A percentile compares a stretch with the other conserved stretches of the same genome.
phyloP scores from a whole-genome alignment of 2,797 vertebrate genomes.

The Trichosurus vulpecula region DNA sequence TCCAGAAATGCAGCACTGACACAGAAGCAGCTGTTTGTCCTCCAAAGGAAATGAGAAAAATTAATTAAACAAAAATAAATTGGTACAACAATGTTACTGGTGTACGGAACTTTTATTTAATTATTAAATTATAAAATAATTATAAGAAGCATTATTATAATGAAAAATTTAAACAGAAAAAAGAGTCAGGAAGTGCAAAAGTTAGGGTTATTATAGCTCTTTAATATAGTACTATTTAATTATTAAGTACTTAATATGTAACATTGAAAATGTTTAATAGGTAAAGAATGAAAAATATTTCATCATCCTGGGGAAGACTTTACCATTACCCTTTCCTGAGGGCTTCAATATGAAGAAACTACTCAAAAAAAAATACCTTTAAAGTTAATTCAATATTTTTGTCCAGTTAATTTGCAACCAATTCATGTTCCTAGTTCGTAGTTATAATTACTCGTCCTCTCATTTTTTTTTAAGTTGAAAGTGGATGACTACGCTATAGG shows the following conservation, averaged over 20 bases:
- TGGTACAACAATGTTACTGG: background rate
- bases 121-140: constrained; percentile 42
- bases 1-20: constrained; percentile 13
- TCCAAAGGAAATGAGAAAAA: constrained; percentile 44
- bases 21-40: background rate
- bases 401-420: constrained; percentile 43
- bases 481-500: background rate
- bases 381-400: constrained; percentile 51
- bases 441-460: constrained; percentile 4
- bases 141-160: constrained; percentile 28
- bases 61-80: constrained; percentile 31
- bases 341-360: constrained; percentile 45
- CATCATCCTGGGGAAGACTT: constrained; percentile 25
- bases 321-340: constrained; percentile 44
- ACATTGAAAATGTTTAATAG: constrained; percentile 51
- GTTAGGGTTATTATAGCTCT: constrained; percentile 42
- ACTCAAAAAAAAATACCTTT: constrained; percentile 12
- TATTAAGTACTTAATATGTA: constrained; percentile 18
- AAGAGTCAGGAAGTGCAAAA: background rate
- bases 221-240: constrained; percentile 46
- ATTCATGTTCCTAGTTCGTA: background rate
- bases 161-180: constrained; percentile 38
- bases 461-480: constrained; percentile 26
- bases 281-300: constrained; percentile 35
- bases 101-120: constrained; percentile 34